Percentiles rank a stretch among this genome's conserved stretches.
Evolutionary conservation across 2,113 vertebrate genomes (phyloP).

Genomic region (Sinocyclocheilus rhinocerous): DNA sequence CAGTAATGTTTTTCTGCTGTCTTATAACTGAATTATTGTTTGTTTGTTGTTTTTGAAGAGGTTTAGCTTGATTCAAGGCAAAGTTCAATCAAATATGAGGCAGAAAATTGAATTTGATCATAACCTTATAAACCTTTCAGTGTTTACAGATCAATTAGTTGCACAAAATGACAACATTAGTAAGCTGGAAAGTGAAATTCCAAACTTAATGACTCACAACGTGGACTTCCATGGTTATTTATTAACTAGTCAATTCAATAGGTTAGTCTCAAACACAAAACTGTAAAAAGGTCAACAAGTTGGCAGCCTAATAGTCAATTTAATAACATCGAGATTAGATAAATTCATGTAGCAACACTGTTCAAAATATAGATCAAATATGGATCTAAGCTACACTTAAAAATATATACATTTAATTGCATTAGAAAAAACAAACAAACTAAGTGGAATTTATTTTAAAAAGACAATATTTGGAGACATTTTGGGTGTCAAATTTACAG

Average conservation of each 20-base stretch:
- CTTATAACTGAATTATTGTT: neutral
- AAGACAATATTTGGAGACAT: no score
- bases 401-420: no score
- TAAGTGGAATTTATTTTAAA: neutral
- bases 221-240: neutral
- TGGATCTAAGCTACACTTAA: no score
- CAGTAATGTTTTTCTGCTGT: conserved; percentile 74
- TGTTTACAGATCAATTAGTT: neutral
- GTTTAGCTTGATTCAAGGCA: neutral
- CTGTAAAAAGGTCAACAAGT: no score
- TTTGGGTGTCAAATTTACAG: neutral
- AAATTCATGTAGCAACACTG: neutral
- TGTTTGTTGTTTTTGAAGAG: neutral
- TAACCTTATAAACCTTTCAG: neutral
- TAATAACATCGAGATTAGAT: no score
- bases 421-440: neutral
- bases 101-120: neutral
- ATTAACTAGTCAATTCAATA: conserved; percentile 33
- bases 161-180: neutral
- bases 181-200: neutral
- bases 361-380: neutral
- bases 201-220: neutral
- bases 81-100: neutral
- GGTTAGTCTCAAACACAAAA: no score
- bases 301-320: no score